Conservation (phyloP, 2,888 invertebrate species). For the Parascotia fuliginaria region DNA sequence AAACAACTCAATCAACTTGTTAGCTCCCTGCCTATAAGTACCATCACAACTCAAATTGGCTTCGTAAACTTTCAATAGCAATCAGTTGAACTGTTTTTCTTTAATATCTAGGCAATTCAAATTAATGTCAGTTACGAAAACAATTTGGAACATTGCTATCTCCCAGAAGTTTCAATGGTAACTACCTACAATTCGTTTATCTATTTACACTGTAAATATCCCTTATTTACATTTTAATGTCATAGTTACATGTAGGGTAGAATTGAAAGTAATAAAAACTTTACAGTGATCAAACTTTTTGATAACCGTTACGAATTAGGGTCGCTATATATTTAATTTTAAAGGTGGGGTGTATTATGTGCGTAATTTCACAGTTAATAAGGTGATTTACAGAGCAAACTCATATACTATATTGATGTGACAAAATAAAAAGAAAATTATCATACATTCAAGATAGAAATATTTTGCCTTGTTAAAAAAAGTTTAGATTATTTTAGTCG, state of each 20-base stretch:
- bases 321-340: conserved; percentile 10
- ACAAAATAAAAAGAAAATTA: too few relatives aligned
- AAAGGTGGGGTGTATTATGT: conserved; percentile 6
- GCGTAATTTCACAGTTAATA: conserved; percentile 16
- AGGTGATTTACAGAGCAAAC: background rate
- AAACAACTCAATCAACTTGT: background rate
- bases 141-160: conserved; percentile 25
- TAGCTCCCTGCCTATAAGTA: background rate
- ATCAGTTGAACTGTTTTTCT: conserved; percentile 2
- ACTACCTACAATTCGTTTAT: conserved; percentile 45
- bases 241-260: conserved; percentile 30
- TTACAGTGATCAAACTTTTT: conserved; percentile 22
- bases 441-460: too few relatives aligned
- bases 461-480: too few relatives aligned
- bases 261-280: conserved; percentile 41
- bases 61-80: conserved; percentile 1
- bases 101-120: conserved; percentile 8
- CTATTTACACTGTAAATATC: conserved; percentile 41
- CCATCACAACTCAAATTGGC: background rate
- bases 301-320: conserved; percentile 40
- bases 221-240: conserved; percentile 39
- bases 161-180: conserved; percentile 39
- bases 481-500: too few relatives aligned
- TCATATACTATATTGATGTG: background rate
- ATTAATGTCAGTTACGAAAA: conserved; percentile 22